Percentiles rank a stretch among this genome's conserved stretches.
These are phyloP conservation scores for Nothoprocta pentlandii DNA, from an alignment of 2,113 vertebrate species.

Conservation along the genomic window DNA sequence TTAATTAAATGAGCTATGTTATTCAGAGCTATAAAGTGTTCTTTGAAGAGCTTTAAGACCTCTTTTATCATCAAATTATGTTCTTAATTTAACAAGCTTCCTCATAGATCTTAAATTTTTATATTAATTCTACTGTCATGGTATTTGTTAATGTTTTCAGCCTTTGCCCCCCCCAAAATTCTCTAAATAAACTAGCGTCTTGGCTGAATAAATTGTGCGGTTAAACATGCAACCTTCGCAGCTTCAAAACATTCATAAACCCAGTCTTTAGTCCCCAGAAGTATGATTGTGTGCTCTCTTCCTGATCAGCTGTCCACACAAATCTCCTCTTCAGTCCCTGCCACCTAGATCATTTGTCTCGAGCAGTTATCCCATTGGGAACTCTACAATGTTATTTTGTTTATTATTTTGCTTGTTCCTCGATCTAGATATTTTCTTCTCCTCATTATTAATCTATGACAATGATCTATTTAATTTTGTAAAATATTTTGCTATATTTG, in stretches of 20 bases:
- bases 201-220: neutral
- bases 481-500: neutral
- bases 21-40: constrained; percentile 56
- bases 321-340: neutral
- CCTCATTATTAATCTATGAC: neutral
- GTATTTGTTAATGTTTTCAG: constrained; percentile 4
- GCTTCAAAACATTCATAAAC: neutral
- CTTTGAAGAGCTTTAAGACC: constrained; percentile 51
- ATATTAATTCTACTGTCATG: neutral
- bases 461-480: neutral
- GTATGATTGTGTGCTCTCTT: neutral
- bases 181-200: neutral
- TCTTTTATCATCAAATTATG: constrained; percentile 62
- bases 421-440: neutral
- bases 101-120: constrained; percentile 4
- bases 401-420: neutral
- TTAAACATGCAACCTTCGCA: neutral
- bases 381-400: neutral
- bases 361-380: neutral
- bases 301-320: fast-evolving
- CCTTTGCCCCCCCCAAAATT: neutral
- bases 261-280: neutral
- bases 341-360: neutral
- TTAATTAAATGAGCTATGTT: constrained; percentile 54
- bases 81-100: constrained; percentile 63